Conservation (phyloP, 2,888 invertebrate species). For the Phyllotreta cruciferae region DNA sequence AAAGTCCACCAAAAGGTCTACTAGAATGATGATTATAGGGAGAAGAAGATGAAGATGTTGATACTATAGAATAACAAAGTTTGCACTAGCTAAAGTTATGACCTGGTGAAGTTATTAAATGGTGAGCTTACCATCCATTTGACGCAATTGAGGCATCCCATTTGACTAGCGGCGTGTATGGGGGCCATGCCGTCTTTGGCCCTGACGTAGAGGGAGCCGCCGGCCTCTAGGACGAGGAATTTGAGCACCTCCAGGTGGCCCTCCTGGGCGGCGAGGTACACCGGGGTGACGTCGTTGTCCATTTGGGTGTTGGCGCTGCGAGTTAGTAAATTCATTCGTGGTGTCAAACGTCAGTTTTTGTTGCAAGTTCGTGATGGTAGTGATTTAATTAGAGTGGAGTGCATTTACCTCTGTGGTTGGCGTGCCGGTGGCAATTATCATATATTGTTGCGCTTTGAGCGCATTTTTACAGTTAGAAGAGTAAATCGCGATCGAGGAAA, state of each 20-base stretch:
- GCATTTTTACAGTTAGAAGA: conserved; percentile 31
- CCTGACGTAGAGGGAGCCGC: conserved; percentile 81
- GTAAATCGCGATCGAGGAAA: conserved; percentile 30
- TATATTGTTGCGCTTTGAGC: conserved; percentile 25
- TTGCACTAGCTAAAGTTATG: too few species aligned
- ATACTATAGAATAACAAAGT: too few species aligned
- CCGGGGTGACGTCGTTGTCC: conserved; percentile 91
- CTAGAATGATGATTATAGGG: too few species aligned
- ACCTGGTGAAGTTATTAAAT: too few species aligned
- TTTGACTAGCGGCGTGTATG: conserved; percentile 89
- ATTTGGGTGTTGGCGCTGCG: conserved; percentile 87
- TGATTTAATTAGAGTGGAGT: conserved; percentile 34
- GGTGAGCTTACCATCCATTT: conserved; percentile 94
- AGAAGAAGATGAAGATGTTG: too few species aligned
- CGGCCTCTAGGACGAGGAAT: conserved; percentile 83
- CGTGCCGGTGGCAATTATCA: conserved; percentile 32
- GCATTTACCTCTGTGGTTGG: conserved; percentile 39
- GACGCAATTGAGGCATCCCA: conserved; percentile 84
- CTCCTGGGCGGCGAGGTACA: conserved; percentile 88
- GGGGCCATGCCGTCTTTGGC: conserved; percentile 92
- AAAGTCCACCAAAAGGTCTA: too few species aligned
- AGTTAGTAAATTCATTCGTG: not conserved
- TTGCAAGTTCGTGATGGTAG: conserved; percentile 14
- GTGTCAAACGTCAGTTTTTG: conserved; percentile 1
- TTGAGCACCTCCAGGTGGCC: conserved; percentile 86